Base-by-base conservation (phyloP, 2,888 invertebrate species). In the Epirrhoe alternata region DNA sequence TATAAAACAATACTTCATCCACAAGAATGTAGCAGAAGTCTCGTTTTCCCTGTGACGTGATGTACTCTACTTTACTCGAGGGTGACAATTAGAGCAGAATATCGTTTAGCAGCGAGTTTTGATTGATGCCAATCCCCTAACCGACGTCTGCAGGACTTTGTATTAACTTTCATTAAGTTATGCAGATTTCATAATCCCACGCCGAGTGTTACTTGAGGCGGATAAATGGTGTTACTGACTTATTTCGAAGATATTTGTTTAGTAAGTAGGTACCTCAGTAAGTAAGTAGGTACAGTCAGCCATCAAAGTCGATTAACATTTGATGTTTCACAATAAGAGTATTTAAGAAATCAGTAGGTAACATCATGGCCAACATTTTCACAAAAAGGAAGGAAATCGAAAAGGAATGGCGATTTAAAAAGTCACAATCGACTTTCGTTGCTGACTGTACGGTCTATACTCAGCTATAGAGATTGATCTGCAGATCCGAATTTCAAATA, bases 21-120 rank as follows among this genome's bases (percentile, higher is more conserved):
- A n/a, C 14, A 14, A 47, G n/a, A 14, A 30, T n/a, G 24, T 1
- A 50, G 1, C 38, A 55, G 54, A 55, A 14, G 35, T 47, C 30
- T 54, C 8, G 2, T 35, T 14, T 49, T 51, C 38, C 38, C 38
- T 12, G 12, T 42, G 24, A 42, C 5, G 38, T 12, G 12, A 14
- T 31, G 14, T 6, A 17, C 17, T 16, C 4, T 47, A 16, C 6
- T 42, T 17, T 61, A 74, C 69, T 68, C 62, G 75, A 76, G 78
- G 82, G 82, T 77, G 79, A 77, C 80, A 85, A 86, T 83, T 84
- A 81, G 80, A 76, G 79, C 77, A 79, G 80, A 82, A 86, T 82
- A 82, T 81, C 78, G 77, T 77, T 81, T 71, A 76, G 56, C 72
- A 54, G 64, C 70, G 76, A 76, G 74, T 79, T 81, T 77, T 83